phyloP scores from a whole-genome alignment of 2,888 invertebrate genomes.

The Pseudoips prasinana region DNA sequence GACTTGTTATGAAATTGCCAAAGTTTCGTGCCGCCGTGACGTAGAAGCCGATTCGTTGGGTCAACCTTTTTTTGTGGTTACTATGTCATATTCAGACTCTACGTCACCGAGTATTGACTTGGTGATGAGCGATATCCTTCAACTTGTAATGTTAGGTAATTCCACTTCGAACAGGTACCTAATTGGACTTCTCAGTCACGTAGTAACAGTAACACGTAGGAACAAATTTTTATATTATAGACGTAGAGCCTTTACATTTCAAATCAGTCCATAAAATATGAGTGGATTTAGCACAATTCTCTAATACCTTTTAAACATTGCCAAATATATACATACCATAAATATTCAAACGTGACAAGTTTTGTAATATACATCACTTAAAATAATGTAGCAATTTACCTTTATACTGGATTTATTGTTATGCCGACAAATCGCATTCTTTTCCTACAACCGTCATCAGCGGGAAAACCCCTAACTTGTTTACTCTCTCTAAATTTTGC shows the following conservation, averaged over 20 bases:
- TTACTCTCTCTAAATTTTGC: slow-evolving; percentile 10
- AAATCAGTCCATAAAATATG: too few relatives aligned
- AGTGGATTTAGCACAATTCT: too few relatives aligned
- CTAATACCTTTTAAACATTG: too few relatives aligned
- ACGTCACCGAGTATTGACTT: slow-evolving; percentile 30
- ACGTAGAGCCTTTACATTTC: too few relatives aligned
- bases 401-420: slow-evolving; percentile 11
- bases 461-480: slow-evolving; percentile 19
- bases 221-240: too few relatives aligned
- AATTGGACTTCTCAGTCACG: not conserved
- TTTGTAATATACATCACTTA: too few relatives aligned
- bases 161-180: slow-evolving; percentile 7
- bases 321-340: too few relatives aligned
- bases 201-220: too few relatives aligned
- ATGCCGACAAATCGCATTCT: slow-evolving; percentile 23
- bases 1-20: slow-evolving; percentile 32
- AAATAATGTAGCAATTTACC: slow-evolving; percentile 26
- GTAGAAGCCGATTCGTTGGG: slow-evolving; percentile 6
- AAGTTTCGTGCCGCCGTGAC: slow-evolving; percentile 20
- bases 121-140: slow-evolving; percentile 32
- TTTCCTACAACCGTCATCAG: slow-evolving; percentile 7
- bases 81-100: slow-evolving; percentile 26
- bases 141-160: slow-evolving; percentile 30
- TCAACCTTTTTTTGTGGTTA: slow-evolving; percentile 26
- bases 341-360: too few relatives aligned